A percentile compares a stretch with the other conserved stretches of the same genome.
These are phyloP conservation scores for Deroplatys truncata DNA, from an alignment of 2,888 invertebrate species.

Conservation along the genomic window DNA sequence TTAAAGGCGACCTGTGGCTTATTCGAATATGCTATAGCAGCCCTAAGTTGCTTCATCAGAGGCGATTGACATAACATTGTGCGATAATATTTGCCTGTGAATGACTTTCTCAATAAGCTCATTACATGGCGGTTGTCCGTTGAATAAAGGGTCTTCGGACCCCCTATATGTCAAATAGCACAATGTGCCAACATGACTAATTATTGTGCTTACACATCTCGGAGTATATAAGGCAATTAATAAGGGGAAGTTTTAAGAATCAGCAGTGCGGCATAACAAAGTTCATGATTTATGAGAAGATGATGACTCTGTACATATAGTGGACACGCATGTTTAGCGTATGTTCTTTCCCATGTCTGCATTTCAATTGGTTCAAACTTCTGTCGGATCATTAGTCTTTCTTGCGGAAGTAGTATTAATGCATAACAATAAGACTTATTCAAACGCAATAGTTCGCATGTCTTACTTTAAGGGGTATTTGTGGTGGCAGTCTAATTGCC, in stretches of 20 bases:
- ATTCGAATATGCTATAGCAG: too few species aligned
- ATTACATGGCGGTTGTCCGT: neutral
- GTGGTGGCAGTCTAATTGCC: neutral
- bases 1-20: too few species aligned
- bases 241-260: neutral
- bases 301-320: neutral
- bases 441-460: neutral
- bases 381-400: neutral
- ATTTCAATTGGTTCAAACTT: neutral
- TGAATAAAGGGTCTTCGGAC: neutral
- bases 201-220: neutral
- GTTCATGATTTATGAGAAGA: neutral
- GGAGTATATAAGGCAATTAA: neutral
- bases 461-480: neutral
- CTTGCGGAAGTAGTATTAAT: neutral
- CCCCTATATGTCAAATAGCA: neutral
- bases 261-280: neutral
- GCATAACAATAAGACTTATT: neutral
- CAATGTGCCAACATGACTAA: neutral
- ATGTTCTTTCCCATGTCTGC: neutral
- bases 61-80: neutral
- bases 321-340: neutral
- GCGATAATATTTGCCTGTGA: neutral
- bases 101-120: neutral
- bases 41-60: neutral